Evolutionary conservation across 2,113 vertebrate species (phyloP), one percentile per base, ranked within the genome.

Genomic region (Vulpes ferrilata): DNA sequence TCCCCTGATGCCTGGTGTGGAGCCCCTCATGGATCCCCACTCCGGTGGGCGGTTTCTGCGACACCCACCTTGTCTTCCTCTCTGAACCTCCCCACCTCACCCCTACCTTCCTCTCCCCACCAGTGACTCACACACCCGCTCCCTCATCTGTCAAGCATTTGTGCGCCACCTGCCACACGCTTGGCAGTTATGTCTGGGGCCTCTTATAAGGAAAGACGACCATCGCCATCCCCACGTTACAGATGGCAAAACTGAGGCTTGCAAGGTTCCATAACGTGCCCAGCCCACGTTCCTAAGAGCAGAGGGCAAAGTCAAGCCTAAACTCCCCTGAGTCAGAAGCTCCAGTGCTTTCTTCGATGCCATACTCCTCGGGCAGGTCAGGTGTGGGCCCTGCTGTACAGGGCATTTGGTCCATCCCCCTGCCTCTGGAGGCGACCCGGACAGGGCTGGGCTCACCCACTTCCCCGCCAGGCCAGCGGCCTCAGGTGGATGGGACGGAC

Each of bases 301-400:
- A 87, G 48, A 73, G 30, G 4, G 5, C 1, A 38, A 87, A 65
- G 43, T 48, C 67, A 32, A 55, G 53, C 12, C 69, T 19, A 5
- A 0, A 8, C 60, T 23, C 5, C 35, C 51, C 53, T 4, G 32
- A 3, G 20, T 59, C 25, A 5, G 71, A 59, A 90, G 32, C 32
- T 69, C n/a, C 0, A 0, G 11, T 0, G 0, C 73, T 11, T 19
- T 53, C 27, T 91, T 71, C 53, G n/a, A 8, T 0, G 2, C 19
- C 20, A 1, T 0, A 11, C 53, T 35, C 82, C 60, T 43, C 11
- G 55, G 55, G 13, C 5, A 3, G 12, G 2, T 30, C 55, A 32
- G 9, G 6, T 4, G 22, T 9, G 20, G 0, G 12, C 20, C 9
- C 20, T 9, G 23, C 71, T 48, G 11, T 30, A 30, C 80, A 64